Base-by-base conservation (phyloP, 1,140 invertebrate species). In the Schlechtendalia chinensis region DNA sequence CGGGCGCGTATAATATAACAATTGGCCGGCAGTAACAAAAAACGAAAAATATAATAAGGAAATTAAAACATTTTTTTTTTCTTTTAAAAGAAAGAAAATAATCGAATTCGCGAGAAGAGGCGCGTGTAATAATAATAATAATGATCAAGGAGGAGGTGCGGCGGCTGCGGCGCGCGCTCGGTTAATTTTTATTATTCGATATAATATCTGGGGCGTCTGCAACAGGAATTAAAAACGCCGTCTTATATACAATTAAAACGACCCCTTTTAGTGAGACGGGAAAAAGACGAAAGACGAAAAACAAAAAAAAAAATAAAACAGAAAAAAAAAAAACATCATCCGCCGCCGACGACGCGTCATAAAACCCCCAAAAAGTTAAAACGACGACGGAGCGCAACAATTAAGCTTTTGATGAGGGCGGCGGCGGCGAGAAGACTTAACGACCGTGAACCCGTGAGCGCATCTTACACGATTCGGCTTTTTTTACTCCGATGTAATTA, bases 351-450 rank as follows among this genome's bases (percentile, higher is more conserved):
- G 56, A 27, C 45, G 67, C 45, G 22, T 69, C 39, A 53, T 53
- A 72, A 72, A 72, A 29, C 39, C 75, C 75, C 75, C 47, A 63
- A 79, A n/a, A 79, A 79, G 58, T 79, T 61, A 77, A 59, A n/a
- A 39, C 32, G 63, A 79, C 69, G 75, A 61, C 27, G 75, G 29
- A 61, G 58, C 75, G 47, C 75, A 50, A 63, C 75, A 79, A 79
- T 79, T 79, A 79, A 79, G 75, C 39, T 63, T 63, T 79, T 79
- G 75, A 79, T 79, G 75, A 79, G 58, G 75, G 17, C 75, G 39
- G 58, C 75, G 56, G 74, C 22, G 58, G 8, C 32, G 32, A 39
- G 32, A 39, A 39, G 32, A 59, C n/a, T 77, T 79, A 79, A 79
- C 75, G 75, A 61, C 58, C 75, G 58, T 79, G 56, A 45, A 77